These are phyloP conservation scores for Rhabdomys dilectus DNA, from an alignment of 2,113 vertebrate genomes.

Conservation along the genomic window DNA sequence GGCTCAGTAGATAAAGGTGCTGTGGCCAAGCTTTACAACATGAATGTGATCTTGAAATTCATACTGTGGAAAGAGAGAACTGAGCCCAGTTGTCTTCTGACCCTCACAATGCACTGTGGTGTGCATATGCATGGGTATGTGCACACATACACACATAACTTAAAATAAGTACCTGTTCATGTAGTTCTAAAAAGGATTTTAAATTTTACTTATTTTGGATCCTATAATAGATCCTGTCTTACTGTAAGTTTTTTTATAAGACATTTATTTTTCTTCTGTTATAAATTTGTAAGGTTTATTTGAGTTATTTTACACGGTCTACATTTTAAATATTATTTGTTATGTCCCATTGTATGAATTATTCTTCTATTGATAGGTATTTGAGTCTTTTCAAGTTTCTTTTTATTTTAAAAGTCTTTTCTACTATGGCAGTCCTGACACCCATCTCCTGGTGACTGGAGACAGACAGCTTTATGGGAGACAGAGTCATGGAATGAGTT, in stretches of 20 bases:
- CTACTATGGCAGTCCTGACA: not conserved
- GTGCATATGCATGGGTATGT: not conserved
- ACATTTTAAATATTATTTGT: not conserved
- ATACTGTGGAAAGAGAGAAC: not conserved
- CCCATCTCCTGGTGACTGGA: not conserved
- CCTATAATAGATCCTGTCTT: not conserved
- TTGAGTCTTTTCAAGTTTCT: not conserved
- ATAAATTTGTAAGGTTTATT: not conserved
- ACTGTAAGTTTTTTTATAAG: not conserved
- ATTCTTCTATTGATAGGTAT: not conserved
- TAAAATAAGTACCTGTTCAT: not conserved
- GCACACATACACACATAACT: not conserved
- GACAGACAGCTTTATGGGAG: not conserved
- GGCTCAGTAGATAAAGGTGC: not conserved
- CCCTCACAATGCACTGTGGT: no score
- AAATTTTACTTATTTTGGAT: slow-evolving; percentile 10
- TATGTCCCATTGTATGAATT: not conserved
- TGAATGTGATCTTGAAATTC: not conserved
- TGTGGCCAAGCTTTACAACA: not conserved
- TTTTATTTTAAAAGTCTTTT: not conserved
- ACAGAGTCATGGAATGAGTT: not conserved
- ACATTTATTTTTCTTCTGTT: not conserved
- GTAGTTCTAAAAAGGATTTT: not conserved
- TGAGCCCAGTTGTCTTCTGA: not conserved
- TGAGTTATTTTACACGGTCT: not conserved